Conservation (phyloP, 2,888 invertebrate genomes). For the Agrotis puta region DNA sequence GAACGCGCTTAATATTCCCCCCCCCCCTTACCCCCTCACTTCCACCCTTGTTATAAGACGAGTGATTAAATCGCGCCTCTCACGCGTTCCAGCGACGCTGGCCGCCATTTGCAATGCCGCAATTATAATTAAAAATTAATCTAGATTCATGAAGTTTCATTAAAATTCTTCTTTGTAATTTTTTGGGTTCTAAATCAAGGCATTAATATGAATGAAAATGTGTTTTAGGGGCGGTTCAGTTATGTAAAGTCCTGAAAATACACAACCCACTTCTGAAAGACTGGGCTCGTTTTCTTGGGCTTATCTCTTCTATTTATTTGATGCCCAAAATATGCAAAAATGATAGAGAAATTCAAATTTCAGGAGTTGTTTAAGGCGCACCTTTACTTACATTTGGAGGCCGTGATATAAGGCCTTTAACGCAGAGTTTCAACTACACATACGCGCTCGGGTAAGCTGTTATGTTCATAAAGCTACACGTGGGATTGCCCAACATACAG, state of each 20-base stretch:
- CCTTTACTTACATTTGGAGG: conserved; percentile 63
- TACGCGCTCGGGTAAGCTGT: conserved; percentile 71
- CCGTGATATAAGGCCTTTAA: conserved; percentile 68
- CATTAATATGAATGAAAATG: conserved; percentile 67
- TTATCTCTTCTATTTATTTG: conserved; percentile 59
- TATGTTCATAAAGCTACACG: conserved; percentile 84
- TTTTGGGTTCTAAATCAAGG: conserved; percentile 69
- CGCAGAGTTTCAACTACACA: conserved; percentile 70
- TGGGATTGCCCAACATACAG: conserved; percentile 85
- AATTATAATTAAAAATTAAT: conserved; percentile 90
- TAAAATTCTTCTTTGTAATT: conserved; percentile 74
- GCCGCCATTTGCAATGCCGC: conserved; percentile 80
- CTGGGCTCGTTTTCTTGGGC: conserved; percentile 38
- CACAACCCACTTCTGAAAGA: conserved; percentile 40
- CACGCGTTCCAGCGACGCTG: conserved; percentile 82
- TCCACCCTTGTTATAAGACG: conserved; percentile 82
- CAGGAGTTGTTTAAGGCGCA: conserved; percentile 58
- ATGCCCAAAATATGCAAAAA: conserved; percentile 63
- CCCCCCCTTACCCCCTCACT: conserved; percentile 70
- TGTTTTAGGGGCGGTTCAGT: conserved; percentile 41
- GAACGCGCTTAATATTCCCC: conserved; percentile 85
- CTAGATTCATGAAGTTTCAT: conserved; percentile 77
- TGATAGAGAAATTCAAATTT: conserved; percentile 67
- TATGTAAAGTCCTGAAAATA: conserved; percentile 44
- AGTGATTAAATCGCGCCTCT: conserved; percentile 87